Percentiles rank a stretch among this genome's conserved stretches.
These are phyloP conservation scores for Orius laevigatus DNA, from an alignment of 1,140 invertebrate species.

Conservation along the genomic window DNA sequence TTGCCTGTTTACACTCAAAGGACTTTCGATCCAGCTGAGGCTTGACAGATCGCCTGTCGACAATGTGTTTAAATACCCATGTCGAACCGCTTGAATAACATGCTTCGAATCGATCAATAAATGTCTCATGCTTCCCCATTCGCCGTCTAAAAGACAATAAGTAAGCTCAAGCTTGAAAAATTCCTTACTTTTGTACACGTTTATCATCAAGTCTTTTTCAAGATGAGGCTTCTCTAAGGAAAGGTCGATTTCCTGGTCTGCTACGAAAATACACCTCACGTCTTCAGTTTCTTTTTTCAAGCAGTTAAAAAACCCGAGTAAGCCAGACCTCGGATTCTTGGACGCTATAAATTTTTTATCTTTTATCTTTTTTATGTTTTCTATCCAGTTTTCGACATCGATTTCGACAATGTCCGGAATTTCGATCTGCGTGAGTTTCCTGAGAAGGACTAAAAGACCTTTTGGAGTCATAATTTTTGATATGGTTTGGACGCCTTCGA, in stretches of 20 bases:
- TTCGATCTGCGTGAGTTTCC: constrained; percentile 38
- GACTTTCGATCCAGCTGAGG: constrained; percentile 83
- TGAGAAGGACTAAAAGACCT: not conserved
- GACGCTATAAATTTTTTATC: constrained; percentile 38
- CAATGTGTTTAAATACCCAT: constrained; percentile 85
- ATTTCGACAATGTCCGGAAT: constrained; percentile 41
- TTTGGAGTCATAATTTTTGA: too few species aligned
- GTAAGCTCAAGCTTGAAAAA: too few species aligned
- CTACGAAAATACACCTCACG: constrained; percentile 33
- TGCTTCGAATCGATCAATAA: constrained; percentile 42
- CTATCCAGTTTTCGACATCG: constrained; percentile 56
- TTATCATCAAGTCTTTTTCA: constrained; percentile 62
- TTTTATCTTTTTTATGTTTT: constrained; percentile 52
- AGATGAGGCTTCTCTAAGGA: constrained; percentile 33
- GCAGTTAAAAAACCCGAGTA: constrained; percentile 79
- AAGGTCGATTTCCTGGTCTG: constrained; percentile 21
- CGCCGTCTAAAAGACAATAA: constrained; percentile 28
- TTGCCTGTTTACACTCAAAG: constrained; percentile 51
- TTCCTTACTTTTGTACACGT: constrained; percentile 53
- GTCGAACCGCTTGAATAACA: constrained; percentile 46
- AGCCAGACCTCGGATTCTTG: constrained; percentile 48
- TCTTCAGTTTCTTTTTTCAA: constrained; percentile 63
- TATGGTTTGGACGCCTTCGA: too few species aligned
- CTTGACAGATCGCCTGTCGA: constrained; percentile 82
- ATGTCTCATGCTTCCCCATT: constrained; percentile 75